Evolutionary conservation across 2,888 invertebrate genomes (phyloP), one percentile per base, ranked within the genome.

Genomic region (Drosophila cognata): DNA sequence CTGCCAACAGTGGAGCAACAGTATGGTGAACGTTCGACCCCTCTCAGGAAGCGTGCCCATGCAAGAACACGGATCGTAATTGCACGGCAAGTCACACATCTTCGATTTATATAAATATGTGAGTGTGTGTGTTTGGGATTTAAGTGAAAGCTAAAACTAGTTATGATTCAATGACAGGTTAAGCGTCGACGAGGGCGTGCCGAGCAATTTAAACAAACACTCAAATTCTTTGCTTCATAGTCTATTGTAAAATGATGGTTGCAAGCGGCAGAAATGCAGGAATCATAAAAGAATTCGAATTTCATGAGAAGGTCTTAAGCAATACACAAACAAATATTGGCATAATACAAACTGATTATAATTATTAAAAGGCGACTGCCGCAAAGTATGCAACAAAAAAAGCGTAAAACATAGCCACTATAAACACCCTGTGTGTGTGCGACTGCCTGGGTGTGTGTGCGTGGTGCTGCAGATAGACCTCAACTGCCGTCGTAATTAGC

Each of bases 1-100:
- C 77, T 92, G 93, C 93, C 93, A 93, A 58, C 91, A 92, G 28
- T 91, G 83, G 3, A 93, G 76, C 57, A 93, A 74, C 25, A 92
- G 59, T 0, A 71, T 29, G 11, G 77, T 79, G 46, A 88, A 81
- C 5, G 58, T 7, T 2, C 77, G 84, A 0, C 52, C 33, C 46
- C 69, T 70, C 1, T 1, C n/a, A 5, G 38, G 51, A 21, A 16
- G 4, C 5, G 29, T 16, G 4, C n/a, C 8, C 18, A 25, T 31
- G 18, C 72, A 68, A 2, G 6, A 11, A 18, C 21, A 33, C 0
- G 66, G 62, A 62, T 71, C 46, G 13, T 77, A 74, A 0, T 13
- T 25, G 36, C 89, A 88, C 6, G 65, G 85, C 35, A 72, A 33
- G 4, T 88, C 89, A 46, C 89, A 89, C 90, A 88, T 88, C 11